Evolutionary conservation across 2,888 invertebrate species (phyloP), one percentile per base, ranked within the genome.

Genomic region (Eristalis tenax): DNA sequence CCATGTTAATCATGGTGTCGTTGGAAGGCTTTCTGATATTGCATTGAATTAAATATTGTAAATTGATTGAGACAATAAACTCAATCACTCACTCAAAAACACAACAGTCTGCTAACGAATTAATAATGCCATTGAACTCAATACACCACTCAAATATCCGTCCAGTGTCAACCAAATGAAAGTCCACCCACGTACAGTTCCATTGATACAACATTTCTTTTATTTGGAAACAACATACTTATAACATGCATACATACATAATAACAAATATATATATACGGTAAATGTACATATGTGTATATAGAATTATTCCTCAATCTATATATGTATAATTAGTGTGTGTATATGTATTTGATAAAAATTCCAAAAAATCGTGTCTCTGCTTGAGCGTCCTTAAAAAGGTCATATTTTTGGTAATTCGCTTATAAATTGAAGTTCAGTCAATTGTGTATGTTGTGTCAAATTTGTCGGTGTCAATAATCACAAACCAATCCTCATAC

Each of bases 281-380:
- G 32, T 32, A 32, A 38, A 13, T 1, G 69, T 66, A 78, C 64
- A 64, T 77, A 22, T 18, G 50, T 79, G 65, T 71, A 74, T 69
- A 66, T 28, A 79, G n/a, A 87, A 85, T 69, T 56, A 2, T 26
- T 15, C 13, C 74, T 78, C 18, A 78, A 82, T 82, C 76, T 26
- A 61, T 76, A 71, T 69, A 83, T 78, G 68, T 69, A 83, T 78
- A 84, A 76, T 69, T 59, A 76, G 50, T 75, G 65, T 75, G 65
- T 86, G 75, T 83, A 70, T 82, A 75, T 56, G 83, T 87, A 59
- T 87, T 80, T 57, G 57, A 76, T 83, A 83, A 87, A 87, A 76
- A 73, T 76, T 83, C 79, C 71, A 83, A 86, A 86, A 86, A 85
- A 82, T 59, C 65, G 43, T 78, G 70, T 83, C 6, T 66, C 83